Base-by-base conservation (phyloP, 2,888 invertebrate genomes). In the Leptinotarsa rubiginosa region DNA sequence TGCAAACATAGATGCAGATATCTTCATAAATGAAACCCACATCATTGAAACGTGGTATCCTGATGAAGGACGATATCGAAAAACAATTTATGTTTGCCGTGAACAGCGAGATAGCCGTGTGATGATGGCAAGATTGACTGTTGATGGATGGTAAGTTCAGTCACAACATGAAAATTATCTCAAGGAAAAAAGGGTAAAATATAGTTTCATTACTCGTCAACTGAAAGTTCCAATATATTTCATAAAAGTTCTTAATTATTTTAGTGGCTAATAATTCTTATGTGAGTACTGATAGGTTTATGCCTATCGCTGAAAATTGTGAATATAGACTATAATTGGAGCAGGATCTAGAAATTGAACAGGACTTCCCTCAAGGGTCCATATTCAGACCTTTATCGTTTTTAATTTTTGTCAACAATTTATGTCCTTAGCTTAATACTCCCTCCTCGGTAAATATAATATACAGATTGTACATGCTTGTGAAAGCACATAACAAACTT, bases 41-140 rank as follows among this genome's bases (percentile, higher is more conserved):
- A 97, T 99, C 52, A 95, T 97, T 81, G 98, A 98, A 89, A 97
- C 96, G 0, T 97, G 96, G 88, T 96, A 96, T 87, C 97, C 98
- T 0, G 98, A 98, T 87, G 95, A 95, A 84, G 95, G 95, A 0
- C 91, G 97, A 82, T 96, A 92, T 87, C 92, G 96, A 81, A 92
- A 92, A 83, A 97, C 97, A 0, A 96, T 97, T 85, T 98, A 97
- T 87, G 95, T 97, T 13, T 99, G 99, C 88, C 93, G 96, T 77
- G 97, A 98, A 88, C 95, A 96, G 81, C 91, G 97, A 77, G 98
- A 97, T 81, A 92, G 94, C 49, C 90, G 98, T 79, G 94, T 96
- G 73, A 96, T 99, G 94, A 97, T 99, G 96, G 97, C 98, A 0
- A 91, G 98, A 75, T 92, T 98, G 12, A 97, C 97, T 1, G 97